phyloP scores from a whole-genome alignment of 1,140 invertebrate genomes.

The Pachypsylla venusta region DNA sequence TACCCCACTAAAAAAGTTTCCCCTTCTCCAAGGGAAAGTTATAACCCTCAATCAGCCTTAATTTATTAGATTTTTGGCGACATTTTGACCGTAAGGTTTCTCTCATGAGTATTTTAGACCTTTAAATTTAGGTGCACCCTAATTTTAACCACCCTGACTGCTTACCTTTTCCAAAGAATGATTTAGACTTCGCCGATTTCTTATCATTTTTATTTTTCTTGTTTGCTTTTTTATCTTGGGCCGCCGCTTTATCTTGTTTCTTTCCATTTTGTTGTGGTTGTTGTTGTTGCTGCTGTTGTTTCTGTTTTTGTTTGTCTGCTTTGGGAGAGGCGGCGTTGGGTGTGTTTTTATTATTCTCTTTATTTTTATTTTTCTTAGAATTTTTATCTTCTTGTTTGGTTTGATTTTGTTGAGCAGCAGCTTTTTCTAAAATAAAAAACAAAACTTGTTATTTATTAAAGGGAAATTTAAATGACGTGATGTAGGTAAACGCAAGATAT shows the following conservation, averaged over 20 bases:
- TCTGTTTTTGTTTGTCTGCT: neutral
- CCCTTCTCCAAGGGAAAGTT: neutral
- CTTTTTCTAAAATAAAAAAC: neutral
- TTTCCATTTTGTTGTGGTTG: slow-evolving; percentile 1
- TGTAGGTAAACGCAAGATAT: too few species aligned
- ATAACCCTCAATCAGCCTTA: neutral
- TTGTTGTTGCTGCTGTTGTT: neutral
- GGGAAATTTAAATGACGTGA: too few species aligned
- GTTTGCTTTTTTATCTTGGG: neutral
- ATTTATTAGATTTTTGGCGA: too few species aligned
- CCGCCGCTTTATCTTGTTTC: neutral
- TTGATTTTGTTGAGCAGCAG: slow-evolving; percentile 5
- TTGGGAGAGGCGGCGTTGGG: neutral
- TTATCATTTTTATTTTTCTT: neutral
- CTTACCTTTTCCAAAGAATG: too few species aligned
- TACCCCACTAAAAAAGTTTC: neutral
- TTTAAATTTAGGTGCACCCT: too few species aligned
- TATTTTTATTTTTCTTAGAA: slow-evolving; percentile 5
- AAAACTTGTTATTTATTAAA: neutral
- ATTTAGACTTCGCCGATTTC: too few species aligned
- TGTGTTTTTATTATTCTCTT: slow-evolving; percentile 3
- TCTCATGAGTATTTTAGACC: too few species aligned
- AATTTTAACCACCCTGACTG: too few species aligned
- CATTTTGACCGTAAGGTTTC: too few species aligned
- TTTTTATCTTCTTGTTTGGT: neutral